Evolutionary conservation across 1,140 invertebrate genomes (phyloP), one percentile per base, ranked within the genome.

Genomic region (Steinernema khuongi): DNA sequence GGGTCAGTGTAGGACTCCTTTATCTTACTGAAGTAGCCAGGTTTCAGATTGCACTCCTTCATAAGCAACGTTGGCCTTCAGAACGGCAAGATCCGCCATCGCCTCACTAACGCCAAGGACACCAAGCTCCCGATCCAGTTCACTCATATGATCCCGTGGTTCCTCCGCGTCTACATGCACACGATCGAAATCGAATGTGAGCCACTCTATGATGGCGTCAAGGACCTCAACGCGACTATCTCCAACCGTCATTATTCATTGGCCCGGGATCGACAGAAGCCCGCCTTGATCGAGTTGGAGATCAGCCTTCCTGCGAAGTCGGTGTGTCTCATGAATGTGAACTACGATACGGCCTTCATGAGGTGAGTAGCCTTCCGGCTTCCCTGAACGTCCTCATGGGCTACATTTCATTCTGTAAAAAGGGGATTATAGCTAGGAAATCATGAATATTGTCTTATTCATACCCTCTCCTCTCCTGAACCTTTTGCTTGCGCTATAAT

Each of bases 311-410:
- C 93, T 18, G 88, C 93, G 0, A 89, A 90, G 75, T 92, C 92
- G 0, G 89, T 90, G 0, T 93, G 92, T 1, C 90, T 91, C 75
- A 89, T 97, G 66, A 92, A 90, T 14, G 89, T 96, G 72, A 91
- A 95, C 79, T 94, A 96, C 88, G 93, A 97, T 85, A 93, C 93
- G 86, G 90, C 93, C 28, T 94, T 97, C 84, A 88, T 98, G 0
- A 97, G 96, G 67, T 76, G 19, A 41, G 36, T 41, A n/a, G 36
- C 36, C 36, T n/a, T 41, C 36, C n/a, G n/a, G 36, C 7, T 41
- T 41, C 7, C 36, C 36, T 41, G 36, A 41, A 41, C 36, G n/a
- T 41, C n/a, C n/a, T n/a, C 7, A 41, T 7, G 36, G 7, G 36
- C 36, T 41, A 7, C n/a, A 11, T 41, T 41, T 11, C 36, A 41